Percentiles rank a stretch among this genome's conserved stretches.
phyloP scores from a whole-genome alignment of 1,140 invertebrate species.

The Portunus trituberculatus region DNA sequence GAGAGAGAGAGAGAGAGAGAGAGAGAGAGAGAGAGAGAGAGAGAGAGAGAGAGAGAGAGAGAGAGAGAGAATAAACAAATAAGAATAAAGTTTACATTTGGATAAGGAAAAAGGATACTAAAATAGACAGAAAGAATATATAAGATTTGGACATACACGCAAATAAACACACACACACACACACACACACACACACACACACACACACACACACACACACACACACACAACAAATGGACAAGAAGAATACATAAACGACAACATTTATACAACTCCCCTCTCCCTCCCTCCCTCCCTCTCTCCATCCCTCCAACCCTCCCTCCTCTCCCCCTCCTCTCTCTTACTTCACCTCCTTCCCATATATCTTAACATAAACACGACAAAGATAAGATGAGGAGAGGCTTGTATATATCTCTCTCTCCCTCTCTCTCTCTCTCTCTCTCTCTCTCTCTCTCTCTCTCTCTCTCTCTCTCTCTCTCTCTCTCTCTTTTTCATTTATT shows the following conservation, averaged over 20 bases:
- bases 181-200: neutral
- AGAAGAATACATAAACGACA: neutral
- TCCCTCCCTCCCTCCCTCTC: conserved; percentile 1
- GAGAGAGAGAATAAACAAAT: neutral
- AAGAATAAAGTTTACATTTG: neutral
- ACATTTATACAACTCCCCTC: neutral
- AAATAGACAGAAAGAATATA: neutral
- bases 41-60: neutral
- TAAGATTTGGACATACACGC: neutral
- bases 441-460: neutral
- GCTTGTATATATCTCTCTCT: neutral
- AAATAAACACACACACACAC: neutral
- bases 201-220: neutral
- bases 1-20: neutral
- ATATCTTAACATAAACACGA: neutral
- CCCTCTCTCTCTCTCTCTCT: neutral
- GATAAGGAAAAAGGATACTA: neutral
- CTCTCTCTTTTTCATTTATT: too few relatives aligned
- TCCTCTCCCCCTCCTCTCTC: conserved; percentile 45
- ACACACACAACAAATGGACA: neutral
- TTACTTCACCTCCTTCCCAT: neutral
- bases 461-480: too few relatives aligned
- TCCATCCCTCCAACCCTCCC: conserved; percentile 47
- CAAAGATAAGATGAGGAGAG: neutral
- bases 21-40: too few relatives aligned